Conservation (phyloP, 37 sponge, comb jelly and placozoan genomes). For the Aplysina aerophoba region DNA sequence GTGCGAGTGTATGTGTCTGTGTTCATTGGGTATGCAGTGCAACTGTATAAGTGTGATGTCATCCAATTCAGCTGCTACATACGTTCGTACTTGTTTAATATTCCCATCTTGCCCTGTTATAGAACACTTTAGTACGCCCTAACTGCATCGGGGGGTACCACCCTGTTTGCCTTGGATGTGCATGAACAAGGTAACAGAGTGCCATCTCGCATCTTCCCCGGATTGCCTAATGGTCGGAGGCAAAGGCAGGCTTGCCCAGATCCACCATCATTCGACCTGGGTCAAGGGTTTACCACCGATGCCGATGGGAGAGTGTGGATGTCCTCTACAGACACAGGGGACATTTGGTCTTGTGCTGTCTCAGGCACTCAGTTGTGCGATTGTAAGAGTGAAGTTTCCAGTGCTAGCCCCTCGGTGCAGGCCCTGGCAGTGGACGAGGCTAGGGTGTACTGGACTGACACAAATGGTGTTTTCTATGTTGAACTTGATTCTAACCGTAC, state of each 20-base stretch:
- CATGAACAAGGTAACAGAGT: too few species aligned
- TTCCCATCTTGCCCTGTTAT: background rate
- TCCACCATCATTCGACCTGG: background rate
- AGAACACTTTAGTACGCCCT: background rate
- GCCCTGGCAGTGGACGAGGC: constrained; percentile 53
- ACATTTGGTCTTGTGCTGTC: constrained; percentile 46
- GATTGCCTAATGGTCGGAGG: background rate
- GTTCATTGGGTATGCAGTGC: background rate
- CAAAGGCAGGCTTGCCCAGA: background rate
- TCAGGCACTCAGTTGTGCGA: background rate
- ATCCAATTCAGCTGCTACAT: background rate
- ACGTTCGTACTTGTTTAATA: background rate
- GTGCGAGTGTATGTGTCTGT: too few species aligned
- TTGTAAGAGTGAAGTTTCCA: constrained; percentile 19
- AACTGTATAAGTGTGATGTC: background rate
- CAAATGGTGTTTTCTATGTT: constrained; percentile 38
- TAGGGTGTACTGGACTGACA: constrained; percentile 62
- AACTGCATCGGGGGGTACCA: background rate
- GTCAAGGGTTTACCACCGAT: constrained; percentile 36
- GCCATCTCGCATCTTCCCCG: background rate
- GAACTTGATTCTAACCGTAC: constrained; percentile 61
- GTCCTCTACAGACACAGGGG: constrained; percentile 32
- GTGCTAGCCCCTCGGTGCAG: constrained; percentile 31
- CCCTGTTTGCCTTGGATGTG: too few species aligned
- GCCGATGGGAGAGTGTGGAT: constrained; percentile 48